These are phyloP conservation scores for Montipora cactus DNA, from an alignment of 64 coral and sea anemone species.

Conservation along the genomic window DNA sequence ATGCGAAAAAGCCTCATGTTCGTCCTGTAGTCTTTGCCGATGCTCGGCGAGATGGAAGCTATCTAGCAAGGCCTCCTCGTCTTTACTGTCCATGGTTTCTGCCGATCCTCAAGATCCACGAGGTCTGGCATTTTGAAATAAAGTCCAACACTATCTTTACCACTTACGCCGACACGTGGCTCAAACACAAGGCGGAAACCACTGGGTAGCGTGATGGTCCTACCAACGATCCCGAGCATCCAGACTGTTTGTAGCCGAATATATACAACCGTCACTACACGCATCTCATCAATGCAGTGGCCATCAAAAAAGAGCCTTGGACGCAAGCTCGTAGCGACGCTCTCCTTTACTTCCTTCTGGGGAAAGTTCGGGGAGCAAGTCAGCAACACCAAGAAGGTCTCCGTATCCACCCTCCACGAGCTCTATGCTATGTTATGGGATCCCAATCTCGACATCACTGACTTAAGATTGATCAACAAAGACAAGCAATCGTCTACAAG, in stretches of 20 bases:
- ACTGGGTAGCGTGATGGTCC: neutral
- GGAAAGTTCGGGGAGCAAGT: neutral
- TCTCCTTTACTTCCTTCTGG: neutral
- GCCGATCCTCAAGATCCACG: too few relatives aligned
- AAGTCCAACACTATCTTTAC: neutral
- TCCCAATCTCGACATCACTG: neutral
- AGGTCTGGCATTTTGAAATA: too few relatives aligned
- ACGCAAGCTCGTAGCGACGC: neutral
- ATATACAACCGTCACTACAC: neutral
- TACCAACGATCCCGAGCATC: neutral
- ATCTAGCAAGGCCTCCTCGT: too few relatives aligned
- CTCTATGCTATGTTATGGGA: neutral
- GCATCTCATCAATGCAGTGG: neutral
- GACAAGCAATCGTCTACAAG: neutral
- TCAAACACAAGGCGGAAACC: neutral
- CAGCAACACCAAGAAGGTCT: neutral
- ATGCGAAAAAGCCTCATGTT: too few relatives aligned
- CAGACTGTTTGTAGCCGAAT: neutral
- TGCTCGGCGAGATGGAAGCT: too few relatives aligned
- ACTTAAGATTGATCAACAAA: neutral
- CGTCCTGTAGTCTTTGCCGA: too few relatives aligned
- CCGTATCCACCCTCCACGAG: neutral
- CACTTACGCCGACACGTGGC: neutral
- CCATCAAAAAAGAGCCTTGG: neutral
- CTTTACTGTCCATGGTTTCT: too few relatives aligned